Percentiles rank a stretch among this genome's conserved stretches.
These are phyloP conservation scores for Caenorhabditis wallacei DNA, from an alignment of 2,888 invertebrate species.

Conservation along the genomic window DNA sequence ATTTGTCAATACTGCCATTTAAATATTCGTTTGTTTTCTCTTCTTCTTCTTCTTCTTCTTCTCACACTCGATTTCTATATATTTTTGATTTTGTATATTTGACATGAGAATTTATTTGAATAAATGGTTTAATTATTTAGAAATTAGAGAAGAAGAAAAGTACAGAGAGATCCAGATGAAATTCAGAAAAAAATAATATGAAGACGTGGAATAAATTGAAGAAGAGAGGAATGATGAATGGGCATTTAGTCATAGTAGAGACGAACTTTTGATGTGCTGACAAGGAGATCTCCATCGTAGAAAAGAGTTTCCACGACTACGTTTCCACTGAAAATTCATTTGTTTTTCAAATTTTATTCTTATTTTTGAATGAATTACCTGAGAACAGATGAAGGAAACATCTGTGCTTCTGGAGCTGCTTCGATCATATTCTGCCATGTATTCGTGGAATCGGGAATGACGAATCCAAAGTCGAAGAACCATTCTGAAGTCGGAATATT, in stretches of 20 bases:
- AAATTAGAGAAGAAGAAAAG: constrained; percentile 7
- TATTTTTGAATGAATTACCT: constrained; percentile 86
- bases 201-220: background rate
- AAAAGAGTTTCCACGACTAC: constrained; percentile 97
- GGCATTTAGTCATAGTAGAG: constrained; percentile 92
- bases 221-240: background rate
- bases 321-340: constrained; percentile 89
- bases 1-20: constrained; percentile 44
- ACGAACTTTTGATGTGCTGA: constrained; percentile 95
- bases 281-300: constrained; percentile 94
- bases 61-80: background rate
- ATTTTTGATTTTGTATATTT: constrained; percentile 2
- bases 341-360: background rate
- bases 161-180: constrained; percentile 28
- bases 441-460: constrained; percentile 98
- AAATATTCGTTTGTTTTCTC: background rate
- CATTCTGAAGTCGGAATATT: constrained; percentile 87
- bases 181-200: constrained; percentile 10
- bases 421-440: constrained; percentile 99
- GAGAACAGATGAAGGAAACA: constrained; percentile 99
- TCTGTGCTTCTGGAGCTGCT: constrained; percentile 98
- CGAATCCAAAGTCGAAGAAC: constrained; percentile 99
- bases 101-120: background rate
- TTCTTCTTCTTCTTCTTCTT: no score
- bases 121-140: background rate